These are phyloP conservation scores for Myotis yumanensis DNA, from an alignment of 2,113 vertebrate genomes.

Conservation along the genomic window DNA sequence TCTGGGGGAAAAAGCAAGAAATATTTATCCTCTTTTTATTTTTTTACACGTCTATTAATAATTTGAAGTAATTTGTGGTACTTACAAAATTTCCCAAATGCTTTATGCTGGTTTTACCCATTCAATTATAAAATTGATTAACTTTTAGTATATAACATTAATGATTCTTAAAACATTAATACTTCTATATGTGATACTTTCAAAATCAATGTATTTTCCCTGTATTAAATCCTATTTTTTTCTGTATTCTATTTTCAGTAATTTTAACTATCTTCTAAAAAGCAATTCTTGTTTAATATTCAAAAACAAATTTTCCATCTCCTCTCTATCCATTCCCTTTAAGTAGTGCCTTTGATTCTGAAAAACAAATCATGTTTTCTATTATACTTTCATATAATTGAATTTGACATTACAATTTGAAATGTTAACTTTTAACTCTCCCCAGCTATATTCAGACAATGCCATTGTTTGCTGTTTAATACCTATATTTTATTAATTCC, in stretches of 20 bases:
- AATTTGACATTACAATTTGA: conserved; percentile 39
- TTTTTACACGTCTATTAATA: background rate
- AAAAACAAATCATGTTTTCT: conserved; percentile 24
- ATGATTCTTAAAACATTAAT: conserved; percentile 28
- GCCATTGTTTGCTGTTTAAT: background rate
- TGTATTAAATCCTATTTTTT: conserved; percentile 33
- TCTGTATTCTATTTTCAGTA: conserved; percentile 28
- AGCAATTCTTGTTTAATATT: background rate
- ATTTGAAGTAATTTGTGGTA: conserved; percentile 4
- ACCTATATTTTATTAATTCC: background rate
- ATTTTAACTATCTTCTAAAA: conserved; percentile 31
- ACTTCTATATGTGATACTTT: conserved; percentile 5
- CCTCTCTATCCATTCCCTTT: background rate
- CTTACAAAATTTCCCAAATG: background rate
- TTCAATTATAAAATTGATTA: conserved; percentile 33
- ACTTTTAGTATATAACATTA: background rate
- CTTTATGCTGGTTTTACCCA: conserved; percentile 13
- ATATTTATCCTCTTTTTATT: background rate
- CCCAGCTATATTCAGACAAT: background rate
- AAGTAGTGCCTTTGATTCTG: conserved; percentile 36
- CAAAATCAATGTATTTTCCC: background rate
- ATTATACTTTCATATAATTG: conserved; percentile 14
- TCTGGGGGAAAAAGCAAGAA: conserved; percentile 22
- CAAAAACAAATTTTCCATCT: background rate
- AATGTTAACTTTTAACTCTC: conserved; percentile 59